Evolutionary conservation across 2,888 invertebrate genomes (phyloP), one percentile per base, ranked within the genome.

Genomic region (Mythimna albipuncta): DNA sequence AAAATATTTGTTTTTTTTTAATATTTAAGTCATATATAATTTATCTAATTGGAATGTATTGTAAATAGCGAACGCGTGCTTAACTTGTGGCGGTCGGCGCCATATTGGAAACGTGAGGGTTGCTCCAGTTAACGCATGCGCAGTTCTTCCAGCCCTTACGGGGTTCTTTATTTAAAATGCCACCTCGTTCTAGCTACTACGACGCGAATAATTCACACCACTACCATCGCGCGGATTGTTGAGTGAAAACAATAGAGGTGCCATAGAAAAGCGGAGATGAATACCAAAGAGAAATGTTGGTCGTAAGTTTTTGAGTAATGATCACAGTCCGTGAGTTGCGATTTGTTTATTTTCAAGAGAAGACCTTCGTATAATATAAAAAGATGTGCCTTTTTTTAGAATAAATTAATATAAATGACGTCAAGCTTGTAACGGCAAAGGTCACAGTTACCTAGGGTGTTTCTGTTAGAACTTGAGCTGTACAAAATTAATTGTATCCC

Each of bases 21-120:
- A 54, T 47, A 70, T 64, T 73, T 68, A 73, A 76, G 75, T 82
- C 66, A 81, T 66, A 74, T 38, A 78, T 70, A 59, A 82, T 69
- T 79, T 74, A 64, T 76, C 69, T 79, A 57, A 75, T 67, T 71
- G 79, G 69, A 80, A 79, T 86, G 75, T 76, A 67, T 85, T 90
- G 90, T 91, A 92, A 94, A 94, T 92, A 94, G 82, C 88, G 83
- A 87, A 90, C 93, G 95, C 95, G 96, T 95, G 95, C 90, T 93
- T 87, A 87, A 90, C 91, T 92, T 90, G 90, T 94, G 95, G 95
- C 95, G 95, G 90, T 85, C 91, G 92, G 79, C 95, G 96, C 96
- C 96, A 96, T 96, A 95, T 96, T 96, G 95, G 91, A 93, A 86
- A 93, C 86, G 88, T 88, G 91, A 89, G 95, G 94, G 94, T 90